phyloP scores from a whole-genome alignment of 2,113 vertebrate genomes.

The Sinocyclocheilus maitianheensis region DNA sequence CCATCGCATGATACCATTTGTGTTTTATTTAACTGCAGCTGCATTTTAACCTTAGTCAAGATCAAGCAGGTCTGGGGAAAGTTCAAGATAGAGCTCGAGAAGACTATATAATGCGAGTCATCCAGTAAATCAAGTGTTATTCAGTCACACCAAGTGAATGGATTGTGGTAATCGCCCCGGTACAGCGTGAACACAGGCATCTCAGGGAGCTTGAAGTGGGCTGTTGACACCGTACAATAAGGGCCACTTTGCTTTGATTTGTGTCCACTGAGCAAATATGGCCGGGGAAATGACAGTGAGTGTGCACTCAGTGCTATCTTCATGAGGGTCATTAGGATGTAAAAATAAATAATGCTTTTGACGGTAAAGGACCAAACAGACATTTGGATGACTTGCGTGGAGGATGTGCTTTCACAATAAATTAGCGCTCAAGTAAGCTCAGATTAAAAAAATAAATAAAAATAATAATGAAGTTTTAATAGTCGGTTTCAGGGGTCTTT shows the following conservation, averaged over 20 bases:
- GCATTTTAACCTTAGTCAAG: neutral
- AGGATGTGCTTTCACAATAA: constrained; percentile 24
- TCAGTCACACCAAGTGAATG: neutral
- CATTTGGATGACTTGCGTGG: constrained; percentile 16
- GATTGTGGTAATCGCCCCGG: neutral
- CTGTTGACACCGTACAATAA: constrained; percentile 43
- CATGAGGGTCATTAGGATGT: constrained; percentile 56
- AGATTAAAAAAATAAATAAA: neutral
- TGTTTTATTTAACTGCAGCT: neutral
- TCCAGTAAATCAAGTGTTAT: neutral
- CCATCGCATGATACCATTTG: neutral
- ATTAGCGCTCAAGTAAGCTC: constrained; percentile 5
- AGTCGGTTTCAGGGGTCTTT: neutral
- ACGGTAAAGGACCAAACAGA: constrained; percentile 55
- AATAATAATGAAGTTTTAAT: neutral
- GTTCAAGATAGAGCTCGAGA: neutral
- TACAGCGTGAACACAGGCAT: neutral
- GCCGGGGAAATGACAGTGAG: constrained; percentile 50
- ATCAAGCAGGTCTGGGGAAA: neutral
- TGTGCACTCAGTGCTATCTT: constrained; percentile 52
- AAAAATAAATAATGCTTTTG: constrained; percentile 63
- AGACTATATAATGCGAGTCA: neutral
- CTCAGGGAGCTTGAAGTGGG: neutral
- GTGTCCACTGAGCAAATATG: constrained; percentile 54
- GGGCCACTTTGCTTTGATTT: constrained; percentile 53